Conservation (phyloP, 2,888 invertebrate species). For the Acronicta leporina region DNA sequence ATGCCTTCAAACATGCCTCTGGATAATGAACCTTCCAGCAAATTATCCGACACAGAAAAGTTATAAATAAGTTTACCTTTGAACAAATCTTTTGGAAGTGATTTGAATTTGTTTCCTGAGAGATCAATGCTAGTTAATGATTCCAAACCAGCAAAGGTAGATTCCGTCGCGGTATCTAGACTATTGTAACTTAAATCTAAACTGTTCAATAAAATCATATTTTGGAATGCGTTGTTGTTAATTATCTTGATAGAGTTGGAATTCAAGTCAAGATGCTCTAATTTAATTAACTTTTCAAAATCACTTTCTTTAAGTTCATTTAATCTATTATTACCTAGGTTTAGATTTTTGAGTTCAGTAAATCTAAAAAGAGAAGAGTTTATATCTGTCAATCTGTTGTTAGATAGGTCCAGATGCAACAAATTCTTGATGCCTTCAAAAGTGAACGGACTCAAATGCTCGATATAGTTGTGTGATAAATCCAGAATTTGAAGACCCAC, state of each 20-base stretch:
- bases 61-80: conserved; percentile 62
- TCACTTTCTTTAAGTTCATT: conserved; percentile 59
- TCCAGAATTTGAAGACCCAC: conserved; percentile 65
- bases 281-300: conserved; percentile 62
- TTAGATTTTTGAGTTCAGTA: conserved; percentile 62
- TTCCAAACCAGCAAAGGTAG: conserved; percentile 56
- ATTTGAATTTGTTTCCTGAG: conserved; percentile 68
- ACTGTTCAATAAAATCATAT: conserved; percentile 53
- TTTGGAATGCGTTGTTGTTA: conserved; percentile 59
- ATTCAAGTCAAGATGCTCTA: conserved; percentile 65
- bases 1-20: conserved; percentile 75
- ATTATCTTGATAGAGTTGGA: conserved; percentile 64
- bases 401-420: conserved; percentile 65
- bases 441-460: conserved; percentile 58
- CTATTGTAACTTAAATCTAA: conserved; percentile 68
- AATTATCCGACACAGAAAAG: conserved; percentile 68
- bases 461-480: conserved; percentile 71
- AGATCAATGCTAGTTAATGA: conserved; percentile 62
- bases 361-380: conserved; percentile 71
- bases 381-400: conserved; percentile 68
- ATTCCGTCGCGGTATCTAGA: conserved; percentile 60
- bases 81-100: conserved; percentile 68
- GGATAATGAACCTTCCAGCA: conserved; percentile 64
- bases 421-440: conserved; percentile 73
- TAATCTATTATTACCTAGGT: conserved; percentile 68